Evolutionary conservation across 2,888 invertebrate genomes (phyloP), one percentile per base, ranked within the genome.

Genomic region (Cataglyphis albicans): DNA sequence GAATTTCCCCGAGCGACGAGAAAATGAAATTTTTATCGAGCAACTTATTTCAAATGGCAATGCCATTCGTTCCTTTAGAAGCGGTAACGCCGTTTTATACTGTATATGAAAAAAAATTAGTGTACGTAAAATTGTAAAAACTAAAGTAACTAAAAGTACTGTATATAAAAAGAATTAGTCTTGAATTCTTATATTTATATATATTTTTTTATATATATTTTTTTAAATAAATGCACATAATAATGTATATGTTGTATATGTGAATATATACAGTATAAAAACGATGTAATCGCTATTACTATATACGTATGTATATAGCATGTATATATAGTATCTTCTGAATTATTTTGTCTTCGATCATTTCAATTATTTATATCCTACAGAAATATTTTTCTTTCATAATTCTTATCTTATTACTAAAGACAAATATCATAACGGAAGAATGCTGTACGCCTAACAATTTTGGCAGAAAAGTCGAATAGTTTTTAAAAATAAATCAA

Each of bases 1-100:
- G 84, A 81, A 70, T 83, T 82, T 86, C 61, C 32, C 82, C 78
- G 78, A 78, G 85, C 80, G 78, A 70, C 57, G 44, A 25, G 84
- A 44, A 68, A 78, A 80, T 80, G 74, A 80, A 80, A 80, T 44
- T 80, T 80, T 80, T 74, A 80, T 80, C 75, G 78, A 35, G 18
- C 44, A 80, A 80, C 78, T 80, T 80, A 59, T 59, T 80, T 6
- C 74, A 74, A 73, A 74, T 41, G 68, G 41, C 73, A 25, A 10
- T 72, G 59, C 78, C 35, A 44, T 52, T 48, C 25, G 32, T 57
- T 57, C 32, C n/a, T 59, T 35, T 12, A 59, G 25, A 59, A 78
- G 41, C 15, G 32, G 21, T 21, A 41, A 57, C 29, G 29, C n/a
- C 55, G 29, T 32, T 73, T 80, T n/a, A 35, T 12, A 29, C 7